Evolutionary conservation across 2,797 vertebrate genomes (phyloP).

Genomic region (Anolis apletophallus): DNA sequence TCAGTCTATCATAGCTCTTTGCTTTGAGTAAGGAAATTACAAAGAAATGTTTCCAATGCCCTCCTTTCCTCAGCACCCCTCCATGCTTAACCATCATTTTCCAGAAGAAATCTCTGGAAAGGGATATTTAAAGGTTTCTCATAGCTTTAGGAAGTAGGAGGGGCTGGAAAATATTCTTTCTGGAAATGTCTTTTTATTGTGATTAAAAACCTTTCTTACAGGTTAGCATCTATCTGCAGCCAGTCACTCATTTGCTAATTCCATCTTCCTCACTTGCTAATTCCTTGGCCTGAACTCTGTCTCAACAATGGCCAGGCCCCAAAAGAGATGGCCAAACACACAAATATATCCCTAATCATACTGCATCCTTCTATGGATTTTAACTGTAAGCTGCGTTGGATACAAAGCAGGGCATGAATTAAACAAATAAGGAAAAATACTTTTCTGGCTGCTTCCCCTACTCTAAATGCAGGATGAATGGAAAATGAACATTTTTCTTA

Average conservation of each 20-base stretch:
- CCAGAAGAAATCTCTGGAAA: neutral
- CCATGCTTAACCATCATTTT: neutral
- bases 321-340: neutral
- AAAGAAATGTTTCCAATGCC: too few relatives aligned
- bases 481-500: neutral
- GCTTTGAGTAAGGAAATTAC: too few relatives aligned
- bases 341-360: neutral
- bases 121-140: neutral
- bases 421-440: neutral
- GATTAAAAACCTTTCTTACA: neutral
- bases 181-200: neutral
- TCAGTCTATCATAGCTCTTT: too few relatives aligned
- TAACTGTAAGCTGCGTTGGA: slow-evolving; percentile 11
- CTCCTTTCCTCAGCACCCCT: neutral
- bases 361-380: neutral
- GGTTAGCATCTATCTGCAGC: neutral
- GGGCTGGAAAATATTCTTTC: neutral
- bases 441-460: neutral
- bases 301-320: neutral
- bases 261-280: neutral
- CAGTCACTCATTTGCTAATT: neutral
- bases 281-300: neutral
- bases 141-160: neutral
- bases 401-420: slow-evolving; percentile 1
- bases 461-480: rapidly evolving